Evolutionary conservation across 92 coral and sea anemone genomes (phyloP).

Genomic region (Phenganax stokvisi): DNA sequence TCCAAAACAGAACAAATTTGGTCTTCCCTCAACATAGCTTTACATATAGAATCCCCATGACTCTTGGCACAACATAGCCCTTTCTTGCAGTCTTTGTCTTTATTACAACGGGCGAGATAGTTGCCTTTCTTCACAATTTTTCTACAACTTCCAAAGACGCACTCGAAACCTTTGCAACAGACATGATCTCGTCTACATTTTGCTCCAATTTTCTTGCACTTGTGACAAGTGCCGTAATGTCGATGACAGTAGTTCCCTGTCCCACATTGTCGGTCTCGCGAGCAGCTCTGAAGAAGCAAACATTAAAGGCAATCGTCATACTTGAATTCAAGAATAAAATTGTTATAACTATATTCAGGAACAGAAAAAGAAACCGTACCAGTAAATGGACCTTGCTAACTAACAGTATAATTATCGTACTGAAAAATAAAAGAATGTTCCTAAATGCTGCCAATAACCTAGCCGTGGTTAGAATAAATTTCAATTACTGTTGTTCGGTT

Average conservation of each 20-base stretch:
- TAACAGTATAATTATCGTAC: too few species aligned
- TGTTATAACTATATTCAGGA: neutral
- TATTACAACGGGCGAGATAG: slow-evolving; percentile 62
- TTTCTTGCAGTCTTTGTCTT: slow-evolving; percentile 68
- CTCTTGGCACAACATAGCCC: slow-evolving; percentile 86
- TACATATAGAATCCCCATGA: slow-evolving; percentile 90
- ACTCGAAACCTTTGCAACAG: slow-evolving; percentile 80
- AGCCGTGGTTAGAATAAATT: too few species aligned
- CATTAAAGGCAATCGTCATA: neutral
- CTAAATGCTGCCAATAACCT: too few species aligned
- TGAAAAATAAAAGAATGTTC: too few species aligned
- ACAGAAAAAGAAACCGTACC: neutral
- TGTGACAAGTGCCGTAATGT: slow-evolving; percentile 83
- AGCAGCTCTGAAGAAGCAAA: slow-evolving; percentile 52
- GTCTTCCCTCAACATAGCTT: slow-evolving; percentile 62
- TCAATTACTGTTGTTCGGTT: neutral
- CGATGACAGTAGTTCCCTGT: slow-evolving; percentile 75
- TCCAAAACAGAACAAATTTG: slow-evolving; percentile 74
- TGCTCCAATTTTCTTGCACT: slow-evolving; percentile 58
- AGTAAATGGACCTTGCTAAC: too few species aligned
- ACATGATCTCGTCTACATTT: slow-evolving; percentile 81
- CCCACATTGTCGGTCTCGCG: slow-evolving; percentile 73
- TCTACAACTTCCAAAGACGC: slow-evolving; percentile 89
- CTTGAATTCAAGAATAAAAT: neutral
- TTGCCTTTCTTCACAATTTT: slow-evolving; percentile 58